Evolutionary conservation across 1,140 invertebrate species (phyloP).

Genomic region (Psix sp.): DNA sequence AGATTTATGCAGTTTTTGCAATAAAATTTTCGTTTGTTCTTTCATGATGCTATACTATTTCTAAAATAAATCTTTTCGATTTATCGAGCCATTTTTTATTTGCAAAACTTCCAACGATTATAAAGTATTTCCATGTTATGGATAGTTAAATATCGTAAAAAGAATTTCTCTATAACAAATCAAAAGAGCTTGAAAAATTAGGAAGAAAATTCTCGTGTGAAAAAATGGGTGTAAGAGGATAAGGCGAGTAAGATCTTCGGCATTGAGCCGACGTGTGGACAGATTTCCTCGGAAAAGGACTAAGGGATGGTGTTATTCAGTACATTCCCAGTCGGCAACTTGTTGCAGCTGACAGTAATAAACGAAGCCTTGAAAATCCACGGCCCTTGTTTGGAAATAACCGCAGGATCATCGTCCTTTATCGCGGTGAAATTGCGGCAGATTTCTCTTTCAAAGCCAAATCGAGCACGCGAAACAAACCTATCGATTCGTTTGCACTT

Average conservation of each 20-base stretch:
- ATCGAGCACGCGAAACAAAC: slow-evolving; percentile 30
- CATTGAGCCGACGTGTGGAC: slow-evolving; percentile 18
- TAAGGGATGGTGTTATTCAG: slow-evolving; percentile 53
- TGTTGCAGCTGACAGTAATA: slow-evolving; percentile 63
- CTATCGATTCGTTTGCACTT: slow-evolving; percentile 38
- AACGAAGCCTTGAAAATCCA: slow-evolving; percentile 63
- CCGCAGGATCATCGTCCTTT: slow-evolving; percentile 47
- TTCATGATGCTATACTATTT: no score
- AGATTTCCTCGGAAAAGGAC: slow-evolving; percentile 41
- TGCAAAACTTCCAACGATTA: no score
- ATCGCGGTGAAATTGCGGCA: slow-evolving; percentile 20
- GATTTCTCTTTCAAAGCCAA: slow-evolving; percentile 36
- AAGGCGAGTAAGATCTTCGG: slow-evolving; percentile 3
- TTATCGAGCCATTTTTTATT: no score
- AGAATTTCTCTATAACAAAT: no score
- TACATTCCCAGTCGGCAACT: slow-evolving; percentile 58
- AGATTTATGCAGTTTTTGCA: no score
- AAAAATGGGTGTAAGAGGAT: no score
- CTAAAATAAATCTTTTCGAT: no score
- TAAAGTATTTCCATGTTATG: no score
- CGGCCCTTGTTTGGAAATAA: slow-evolving; percentile 46
- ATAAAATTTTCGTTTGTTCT: no score
- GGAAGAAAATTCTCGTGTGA: no score
- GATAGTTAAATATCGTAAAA: no score
- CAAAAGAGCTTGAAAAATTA: slow-evolving; percentile 19